Evolutionary conservation across 2,888 invertebrate genomes (phyloP).

Genomic region (Alloplasta piceator): DNA sequence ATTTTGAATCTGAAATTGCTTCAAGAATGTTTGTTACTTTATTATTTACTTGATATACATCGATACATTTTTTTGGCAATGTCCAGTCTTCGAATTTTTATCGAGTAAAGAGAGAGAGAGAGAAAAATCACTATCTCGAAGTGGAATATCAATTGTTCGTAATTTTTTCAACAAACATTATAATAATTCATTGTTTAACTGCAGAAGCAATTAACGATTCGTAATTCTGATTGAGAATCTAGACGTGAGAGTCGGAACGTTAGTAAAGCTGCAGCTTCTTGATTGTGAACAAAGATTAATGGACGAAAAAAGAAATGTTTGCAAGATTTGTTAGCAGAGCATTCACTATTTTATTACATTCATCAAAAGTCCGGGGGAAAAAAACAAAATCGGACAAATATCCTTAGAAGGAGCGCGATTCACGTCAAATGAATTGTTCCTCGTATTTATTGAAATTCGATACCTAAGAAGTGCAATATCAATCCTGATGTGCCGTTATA

Average conservation of each 20-base stretch:
- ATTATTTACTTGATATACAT: neutral
- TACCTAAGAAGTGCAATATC: constrained; percentile 59
- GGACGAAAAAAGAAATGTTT: constrained; percentile 19
- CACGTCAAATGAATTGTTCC: constrained; percentile 30
- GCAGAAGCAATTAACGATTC: neutral
- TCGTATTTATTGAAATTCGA: constrained; percentile 34
- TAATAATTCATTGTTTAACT: neutral
- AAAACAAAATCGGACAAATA: constrained; percentile 17
- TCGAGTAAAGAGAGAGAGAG: neutral
- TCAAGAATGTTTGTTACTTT: neutral
- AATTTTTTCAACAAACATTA: neutral
- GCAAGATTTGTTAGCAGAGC: constrained; percentile 49
- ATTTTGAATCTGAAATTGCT: constrained; percentile 17
- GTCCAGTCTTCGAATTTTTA: neutral
- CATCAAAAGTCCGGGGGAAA: constrained; percentile 27
- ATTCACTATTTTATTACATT: constrained; percentile 66
- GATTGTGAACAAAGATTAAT: constrained; percentile 18
- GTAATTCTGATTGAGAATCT: neutral
- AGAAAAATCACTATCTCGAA: neutral
- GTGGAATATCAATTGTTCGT: neutral
- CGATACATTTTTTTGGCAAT: neutral
- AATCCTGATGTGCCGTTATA: constrained; percentile 49
- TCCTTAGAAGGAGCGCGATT: constrained; percentile 46
- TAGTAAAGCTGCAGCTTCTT: constrained; percentile 33
- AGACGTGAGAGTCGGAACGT: constrained; percentile 2